Conservation (phyloP, 2,888 invertebrate species). For the Luperina testacea region DNA sequence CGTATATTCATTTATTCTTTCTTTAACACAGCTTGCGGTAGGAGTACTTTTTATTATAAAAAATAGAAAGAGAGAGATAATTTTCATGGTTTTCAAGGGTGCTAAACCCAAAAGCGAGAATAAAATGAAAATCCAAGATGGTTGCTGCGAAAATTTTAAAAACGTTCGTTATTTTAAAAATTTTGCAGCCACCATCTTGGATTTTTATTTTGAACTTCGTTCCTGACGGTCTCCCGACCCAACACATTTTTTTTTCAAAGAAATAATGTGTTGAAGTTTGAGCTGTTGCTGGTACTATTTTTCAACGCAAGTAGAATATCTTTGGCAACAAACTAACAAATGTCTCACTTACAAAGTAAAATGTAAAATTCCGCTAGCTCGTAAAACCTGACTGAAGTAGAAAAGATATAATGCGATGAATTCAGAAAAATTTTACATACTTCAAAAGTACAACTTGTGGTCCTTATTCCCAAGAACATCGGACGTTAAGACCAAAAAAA, state of each 20-base stretch:
- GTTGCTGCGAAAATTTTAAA: no score
- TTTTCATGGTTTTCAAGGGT: no score
- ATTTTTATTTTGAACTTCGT: no score
- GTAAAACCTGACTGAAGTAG: conserved; percentile 28
- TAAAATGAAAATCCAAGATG: no score
- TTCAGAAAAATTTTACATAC: conserved; percentile 5
- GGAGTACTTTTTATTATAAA: no score
- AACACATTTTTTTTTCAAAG: background rate
- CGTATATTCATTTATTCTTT: no score
- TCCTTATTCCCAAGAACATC: background rate
- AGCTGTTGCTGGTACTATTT: background rate
- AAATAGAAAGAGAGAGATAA: no score
- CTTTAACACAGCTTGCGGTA: no score
- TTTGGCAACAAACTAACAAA: conserved; percentile 31
- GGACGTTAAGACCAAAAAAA: conserved; percentile 1
- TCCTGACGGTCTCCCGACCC: no score
- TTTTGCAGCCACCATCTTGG: no score
- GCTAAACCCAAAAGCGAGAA: no score
- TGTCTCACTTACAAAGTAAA: conserved; percentile 36
- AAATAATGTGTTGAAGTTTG: background rate
- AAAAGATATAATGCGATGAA: conserved; percentile 17
- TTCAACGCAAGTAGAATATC: background rate
- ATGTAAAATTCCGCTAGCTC: conserved; percentile 24
- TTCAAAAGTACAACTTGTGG: background rate
- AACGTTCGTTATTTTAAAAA: no score